These are phyloP conservation scores for Latheticus oryzae DNA, from an alignment of 2,888 invertebrate species.

Conservation along the genomic window DNA sequence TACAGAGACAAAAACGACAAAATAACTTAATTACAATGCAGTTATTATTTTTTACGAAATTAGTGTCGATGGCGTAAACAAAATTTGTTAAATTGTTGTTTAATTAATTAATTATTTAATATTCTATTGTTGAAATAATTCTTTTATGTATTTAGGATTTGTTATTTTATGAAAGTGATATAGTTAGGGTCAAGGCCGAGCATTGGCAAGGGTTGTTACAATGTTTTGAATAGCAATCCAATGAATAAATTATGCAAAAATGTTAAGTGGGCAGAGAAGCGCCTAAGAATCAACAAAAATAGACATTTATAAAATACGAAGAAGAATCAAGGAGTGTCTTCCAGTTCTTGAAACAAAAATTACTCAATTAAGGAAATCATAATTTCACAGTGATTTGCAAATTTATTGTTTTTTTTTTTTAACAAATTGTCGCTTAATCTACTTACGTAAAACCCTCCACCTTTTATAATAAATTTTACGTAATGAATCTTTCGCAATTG, in stretches of 20 bases:
- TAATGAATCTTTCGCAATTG: no score
- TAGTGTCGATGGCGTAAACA: no score
- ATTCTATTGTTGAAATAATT: no score
- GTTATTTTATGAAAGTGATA: no score
- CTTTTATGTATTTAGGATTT: no score
- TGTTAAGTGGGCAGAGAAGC: conserved; percentile 4
- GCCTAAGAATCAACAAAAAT: neutral
- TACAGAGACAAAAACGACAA: no score
- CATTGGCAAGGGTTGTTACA: conserved; percentile 2
- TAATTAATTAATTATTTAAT: no score
- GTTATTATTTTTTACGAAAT: no score
- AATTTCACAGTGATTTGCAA: neutral
- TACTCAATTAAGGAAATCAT: neutral
- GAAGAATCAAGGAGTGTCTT: conserved; percentile 3
- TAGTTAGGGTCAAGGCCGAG: conserved; percentile 8
- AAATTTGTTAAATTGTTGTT: no score
- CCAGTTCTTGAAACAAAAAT: neutral
- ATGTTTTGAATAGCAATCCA: neutral
- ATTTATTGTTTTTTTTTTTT: neutral
- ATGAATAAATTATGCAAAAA: conserved; percentile 11
- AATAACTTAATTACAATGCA: no score
- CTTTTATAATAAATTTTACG: no score
- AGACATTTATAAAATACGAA: neutral
- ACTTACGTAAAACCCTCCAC: no score
- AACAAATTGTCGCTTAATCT: neutral